Conservation (phyloP, 2,888 invertebrate genomes). For the Phalera bucephala region DNA sequence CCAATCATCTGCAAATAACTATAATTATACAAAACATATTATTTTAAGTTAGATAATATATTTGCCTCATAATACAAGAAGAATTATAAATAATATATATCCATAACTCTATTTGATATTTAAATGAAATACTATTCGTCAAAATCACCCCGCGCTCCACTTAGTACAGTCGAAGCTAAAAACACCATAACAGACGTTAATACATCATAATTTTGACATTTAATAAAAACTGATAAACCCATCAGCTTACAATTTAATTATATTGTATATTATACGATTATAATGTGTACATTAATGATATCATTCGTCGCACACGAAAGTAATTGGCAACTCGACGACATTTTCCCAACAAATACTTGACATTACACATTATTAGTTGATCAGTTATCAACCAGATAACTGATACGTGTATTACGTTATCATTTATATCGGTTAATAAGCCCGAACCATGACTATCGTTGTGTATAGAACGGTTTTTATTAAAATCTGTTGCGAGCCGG, state of each 20-base stretch:
- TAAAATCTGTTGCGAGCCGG: slow-evolving; percentile 41
- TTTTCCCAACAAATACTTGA: slow-evolving; percentile 28
- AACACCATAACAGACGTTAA: not conserved
- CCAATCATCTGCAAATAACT: too few species aligned
- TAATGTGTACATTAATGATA: slow-evolving; percentile 5
- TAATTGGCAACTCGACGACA: slow-evolving; percentile 15
- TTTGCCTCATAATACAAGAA: too few species aligned
- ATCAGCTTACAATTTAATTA: slow-evolving; percentile 25
- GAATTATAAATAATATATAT: too few species aligned
- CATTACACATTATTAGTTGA: slow-evolving; percentile 44
- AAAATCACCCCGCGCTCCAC: not conserved
- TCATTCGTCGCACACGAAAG: slow-evolving; percentile 10
- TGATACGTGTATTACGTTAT: slow-evolving; percentile 33
- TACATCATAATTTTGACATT: slow-evolving; percentile 6
- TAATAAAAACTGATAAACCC: slow-evolving; percentile 21
- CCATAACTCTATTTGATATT: too few species aligned
- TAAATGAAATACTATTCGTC: too few species aligned
- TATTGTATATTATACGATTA: slow-evolving; percentile 22
- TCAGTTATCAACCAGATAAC: slow-evolving; percentile 31
- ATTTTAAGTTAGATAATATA: too few species aligned
- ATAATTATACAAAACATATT: too few species aligned
- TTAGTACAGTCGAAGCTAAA: not conserved
- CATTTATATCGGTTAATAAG: slow-evolving; percentile 39
- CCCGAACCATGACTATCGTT: slow-evolving; percentile 27
- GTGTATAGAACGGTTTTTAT: slow-evolving; percentile 33